Percentiles rank a stretch among this genome's conserved stretches.
Evolutionary conservation across 2,797 vertebrate species (phyloP).

Genomic region (Monodelphis domestica): DNA sequence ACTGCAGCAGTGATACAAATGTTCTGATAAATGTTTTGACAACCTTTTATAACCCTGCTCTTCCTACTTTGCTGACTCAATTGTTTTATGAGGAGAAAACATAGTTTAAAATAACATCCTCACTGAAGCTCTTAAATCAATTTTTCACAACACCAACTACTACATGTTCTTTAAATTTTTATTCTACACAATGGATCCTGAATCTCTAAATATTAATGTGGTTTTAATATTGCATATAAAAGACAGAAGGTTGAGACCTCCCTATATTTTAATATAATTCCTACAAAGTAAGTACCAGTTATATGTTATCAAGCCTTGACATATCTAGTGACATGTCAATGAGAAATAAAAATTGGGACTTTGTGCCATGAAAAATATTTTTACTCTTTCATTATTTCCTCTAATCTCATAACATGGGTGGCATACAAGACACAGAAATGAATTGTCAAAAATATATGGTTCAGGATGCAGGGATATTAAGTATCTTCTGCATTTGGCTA

Average conservation of each 20-base stretch:
- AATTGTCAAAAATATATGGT: constrained; percentile 71
- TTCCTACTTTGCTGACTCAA: constrained; percentile 46
- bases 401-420: constrained; percentile 69
- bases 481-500: constrained; percentile 74
- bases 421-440: constrained; percentile 74
- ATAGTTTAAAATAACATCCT: constrained; percentile 15
- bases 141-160: constrained; percentile 67
- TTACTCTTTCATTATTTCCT: constrained; percentile 78
- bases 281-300: constrained; percentile 69
- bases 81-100: constrained; percentile 62
- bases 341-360: constrained; percentile 72
- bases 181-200: constrained; percentile 66
- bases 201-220: constrained; percentile 78
- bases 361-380: constrained; percentile 58
- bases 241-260: constrained; percentile 75
- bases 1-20: not conserved
- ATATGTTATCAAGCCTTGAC: constrained; percentile 70
- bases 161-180: constrained; percentile 76
- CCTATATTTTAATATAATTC: constrained; percentile 76
- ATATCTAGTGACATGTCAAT: constrained; percentile 65
- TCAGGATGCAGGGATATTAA: constrained; percentile 70
- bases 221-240: constrained; percentile 79
- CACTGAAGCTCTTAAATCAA: constrained; percentile 66
- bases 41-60: constrained; percentile 17
- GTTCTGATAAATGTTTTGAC: constrained; percentile 55